Conservation (phyloP, 2,113 vertebrate species). For the Furnarius figulus region DNA sequence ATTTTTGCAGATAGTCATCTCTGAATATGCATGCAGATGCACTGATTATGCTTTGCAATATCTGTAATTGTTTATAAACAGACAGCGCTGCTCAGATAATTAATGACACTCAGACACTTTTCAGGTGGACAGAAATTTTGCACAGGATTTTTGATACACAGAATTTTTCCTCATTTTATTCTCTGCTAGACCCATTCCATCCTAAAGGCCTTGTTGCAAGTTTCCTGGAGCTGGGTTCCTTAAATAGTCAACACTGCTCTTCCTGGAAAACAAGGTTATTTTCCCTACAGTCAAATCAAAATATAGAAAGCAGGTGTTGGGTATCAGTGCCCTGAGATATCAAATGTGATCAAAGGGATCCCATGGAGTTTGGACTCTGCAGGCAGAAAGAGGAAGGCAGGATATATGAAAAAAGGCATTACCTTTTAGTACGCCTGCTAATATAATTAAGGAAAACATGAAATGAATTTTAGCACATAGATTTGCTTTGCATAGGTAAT, state of each 20-base stretch:
- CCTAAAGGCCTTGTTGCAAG: neutral
- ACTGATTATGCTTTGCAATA: neutral
- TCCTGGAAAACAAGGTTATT: conserved; percentile 33
- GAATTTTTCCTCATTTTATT: neutral
- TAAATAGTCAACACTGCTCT: neutral
- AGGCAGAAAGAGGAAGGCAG: neutral
- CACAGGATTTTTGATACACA: neutral
- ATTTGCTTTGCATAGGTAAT: neutral
- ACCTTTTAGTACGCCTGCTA: neutral
- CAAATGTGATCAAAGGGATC: neutral
- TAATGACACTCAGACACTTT: neutral
- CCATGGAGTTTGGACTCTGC: neutral
- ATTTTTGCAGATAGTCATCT: neutral
- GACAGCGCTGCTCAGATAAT: neutral
- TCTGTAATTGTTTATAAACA: neutral
- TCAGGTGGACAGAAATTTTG: neutral
- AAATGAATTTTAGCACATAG: neutral
- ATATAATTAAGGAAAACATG: neutral
- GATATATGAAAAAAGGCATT: neutral
- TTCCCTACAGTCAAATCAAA: conserved; percentile 32
- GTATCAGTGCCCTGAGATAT: conserved; percentile 6
- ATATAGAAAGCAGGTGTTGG: conserved; percentile 13
- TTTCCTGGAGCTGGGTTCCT: neutral
- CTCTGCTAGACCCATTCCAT: neutral
- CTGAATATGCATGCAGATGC: neutral